Percentiles rank a stretch among this genome's conserved stretches.
These are phyloP conservation scores for Buphagus erythrorhynchus DNA, from an alignment of 2,797 vertebrate genomes.

Conservation along the genomic window DNA sequence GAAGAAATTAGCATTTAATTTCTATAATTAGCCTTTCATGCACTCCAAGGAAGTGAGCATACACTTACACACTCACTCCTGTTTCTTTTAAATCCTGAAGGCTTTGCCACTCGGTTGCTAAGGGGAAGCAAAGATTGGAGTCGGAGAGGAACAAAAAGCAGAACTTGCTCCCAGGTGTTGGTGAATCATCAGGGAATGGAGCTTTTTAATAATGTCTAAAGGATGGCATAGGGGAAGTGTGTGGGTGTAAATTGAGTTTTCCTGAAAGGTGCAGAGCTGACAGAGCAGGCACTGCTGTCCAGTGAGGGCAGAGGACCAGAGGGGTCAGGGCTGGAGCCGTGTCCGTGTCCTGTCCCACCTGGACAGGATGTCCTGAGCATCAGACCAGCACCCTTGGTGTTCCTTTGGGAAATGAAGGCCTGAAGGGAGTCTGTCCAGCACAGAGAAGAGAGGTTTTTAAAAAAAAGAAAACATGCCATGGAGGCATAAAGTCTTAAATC, in stretches of 20 bases:
- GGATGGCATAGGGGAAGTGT: background rate
- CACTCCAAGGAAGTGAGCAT: background rate
- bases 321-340: background rate
- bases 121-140: slow-evolving; percentile 33
- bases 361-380: background rate
- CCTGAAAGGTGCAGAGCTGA: background rate
- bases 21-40: slow-evolving; percentile 57
- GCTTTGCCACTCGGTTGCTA: slow-evolving; percentile 22
- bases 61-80: background rate
- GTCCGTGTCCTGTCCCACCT: background rate
- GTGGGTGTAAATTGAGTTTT: slow-evolving; percentile 29
- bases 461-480: background rate
- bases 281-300: background rate
- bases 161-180: slow-evolving; percentile 39
- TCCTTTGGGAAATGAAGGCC: background rate
- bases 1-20: slow-evolving; percentile 61
- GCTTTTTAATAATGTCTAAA: slow-evolving; percentile 17
- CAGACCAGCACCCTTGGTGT: background rate
- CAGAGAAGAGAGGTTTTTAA: background rate
- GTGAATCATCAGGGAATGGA: slow-evolving; percentile 49
- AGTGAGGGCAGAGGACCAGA: background rate
- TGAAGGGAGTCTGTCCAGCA: background rate
- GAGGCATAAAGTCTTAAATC: background rate
- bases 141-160: slow-evolving; percentile 17
- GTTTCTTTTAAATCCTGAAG: slow-evolving; percentile 5